A percentile compares a stretch with the other conserved stretches of the same genome.
Conservation (phyloP, 2,113 vertebrate species). For the Guaruba guarouba region DNA sequence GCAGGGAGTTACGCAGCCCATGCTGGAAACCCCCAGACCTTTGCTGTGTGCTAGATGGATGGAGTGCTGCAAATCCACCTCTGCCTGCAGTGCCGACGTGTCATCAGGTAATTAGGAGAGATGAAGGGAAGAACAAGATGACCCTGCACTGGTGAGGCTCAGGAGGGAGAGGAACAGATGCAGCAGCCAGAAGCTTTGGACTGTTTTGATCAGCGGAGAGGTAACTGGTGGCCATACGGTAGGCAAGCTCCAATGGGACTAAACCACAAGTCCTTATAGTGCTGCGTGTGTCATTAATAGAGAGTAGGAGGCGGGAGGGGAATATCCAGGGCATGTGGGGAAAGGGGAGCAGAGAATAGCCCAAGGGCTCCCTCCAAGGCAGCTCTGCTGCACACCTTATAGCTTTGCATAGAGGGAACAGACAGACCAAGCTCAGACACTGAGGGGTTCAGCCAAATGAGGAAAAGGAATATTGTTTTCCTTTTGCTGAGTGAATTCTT, state of each 20-base stretch:
- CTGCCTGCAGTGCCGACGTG: background rate
- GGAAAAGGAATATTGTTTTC: background rate
- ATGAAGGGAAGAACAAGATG: background rate
- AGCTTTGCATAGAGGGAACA: rapidly evolving
- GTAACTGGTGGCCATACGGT: background rate
- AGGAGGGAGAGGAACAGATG: background rate
- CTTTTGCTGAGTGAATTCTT: background rate
- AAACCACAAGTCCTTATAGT: rapidly evolving
- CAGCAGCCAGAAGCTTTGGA: conserved; percentile 6
- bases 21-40: background rate
- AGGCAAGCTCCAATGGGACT: background rate
- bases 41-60: background rate
- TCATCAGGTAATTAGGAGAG: background rate
- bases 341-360: background rate
- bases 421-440: background rate
- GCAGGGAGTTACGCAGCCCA: background rate
- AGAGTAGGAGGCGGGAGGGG: background rate
- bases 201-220: background rate
- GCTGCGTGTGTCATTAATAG: background rate
- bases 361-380: rapidly evolving
- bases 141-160: background rate
- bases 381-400: background rate
- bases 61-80: background rate
- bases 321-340: background rate
- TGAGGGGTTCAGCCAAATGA: background rate